Base-by-base conservation (phyloP, 2,888 invertebrate species). In the Lymantria monacha region DNA sequence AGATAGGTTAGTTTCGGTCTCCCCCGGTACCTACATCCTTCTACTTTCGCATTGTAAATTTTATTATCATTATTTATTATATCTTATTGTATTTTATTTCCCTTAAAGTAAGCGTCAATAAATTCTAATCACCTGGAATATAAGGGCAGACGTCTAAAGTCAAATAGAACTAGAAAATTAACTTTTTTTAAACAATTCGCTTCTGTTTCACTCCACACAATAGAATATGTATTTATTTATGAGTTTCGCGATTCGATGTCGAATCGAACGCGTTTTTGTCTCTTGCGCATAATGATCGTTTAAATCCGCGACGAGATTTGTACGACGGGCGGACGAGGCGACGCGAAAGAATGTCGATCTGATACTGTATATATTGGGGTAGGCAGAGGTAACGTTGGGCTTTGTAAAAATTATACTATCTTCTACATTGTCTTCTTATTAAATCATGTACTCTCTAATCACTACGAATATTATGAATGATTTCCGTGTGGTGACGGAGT, bases 191-290 rank as follows among this genome's bases (percentile, higher is more conserved):
- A n/a, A 9, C 44, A 0, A 3, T 31, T n/a, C 51, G 43, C 69
- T 48, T 36, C 0, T 57, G 30, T 0, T 60, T 63, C 60, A 30
- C n/a, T 49, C 73, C 79, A 66, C 11, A 42, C 57, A 45, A 59
- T 58, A 52, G 60, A 57, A 78, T 83, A 86, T 87, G 81, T 86
- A 84, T 87, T 85, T 87, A 87, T 87, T 86, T 85, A 87, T 87
- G 81, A 87, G 82, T 64, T 66, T 70, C 79, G 75, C 85, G 81
- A 79, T 85, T 79, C 81, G 79, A 83, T 83, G 87, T 87, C 86
- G 69, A 63, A 54, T 68, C 76, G 79, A 70, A 81, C 85, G 84
- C 85, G 79, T 88, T 88, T 88, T 88, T 87, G 83, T 74, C 70
- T 60, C 63, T 15, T 45, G 51, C 68, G 83, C 80, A 87, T 83